Conservation (phyloP, 2,113 vertebrate species). For the Athene cunicularia region DNA sequence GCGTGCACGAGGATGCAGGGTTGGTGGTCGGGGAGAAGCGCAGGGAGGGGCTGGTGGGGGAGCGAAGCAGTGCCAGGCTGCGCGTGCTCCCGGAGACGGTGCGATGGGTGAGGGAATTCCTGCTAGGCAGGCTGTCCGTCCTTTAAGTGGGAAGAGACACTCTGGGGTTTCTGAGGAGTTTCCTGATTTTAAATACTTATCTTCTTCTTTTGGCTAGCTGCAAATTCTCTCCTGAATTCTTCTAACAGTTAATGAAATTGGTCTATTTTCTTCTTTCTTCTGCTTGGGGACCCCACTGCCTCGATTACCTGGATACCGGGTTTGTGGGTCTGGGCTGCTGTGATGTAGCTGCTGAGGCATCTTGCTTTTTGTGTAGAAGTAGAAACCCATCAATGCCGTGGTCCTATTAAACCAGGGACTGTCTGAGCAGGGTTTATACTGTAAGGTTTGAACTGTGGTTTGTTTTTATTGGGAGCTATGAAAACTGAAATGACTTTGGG, state of each 20-base stretch:
- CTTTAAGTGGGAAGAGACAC: not conserved
- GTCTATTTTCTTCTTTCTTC: constrained; percentile 30
- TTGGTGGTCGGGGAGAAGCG: not conserved
- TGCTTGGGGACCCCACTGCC: constrained; percentile 59
- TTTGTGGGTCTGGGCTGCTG: constrained; percentile 26
- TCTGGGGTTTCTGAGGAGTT: constrained; percentile 23
- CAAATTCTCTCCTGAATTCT: constrained; percentile 41
- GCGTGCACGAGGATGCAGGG: not conserved
- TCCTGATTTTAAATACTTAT: constrained; percentile 30
- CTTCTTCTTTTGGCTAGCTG: not conserved
- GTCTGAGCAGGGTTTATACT: constrained; percentile 24
- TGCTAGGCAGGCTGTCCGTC: not conserved
- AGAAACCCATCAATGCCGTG: constrained; percentile 10
- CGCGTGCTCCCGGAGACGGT: not conserved
- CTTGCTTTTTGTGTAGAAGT: constrained; percentile 24
- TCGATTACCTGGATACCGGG: constrained; percentile 69
- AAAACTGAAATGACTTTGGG: not conserved
- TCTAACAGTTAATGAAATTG: constrained; percentile 54
- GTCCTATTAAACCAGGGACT: constrained; percentile 13
- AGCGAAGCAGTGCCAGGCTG: not conserved
- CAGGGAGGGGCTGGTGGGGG: not conserved
- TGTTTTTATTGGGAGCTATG: not conserved
- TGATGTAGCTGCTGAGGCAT: constrained; percentile 45
- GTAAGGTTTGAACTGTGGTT: constrained; percentile 28
- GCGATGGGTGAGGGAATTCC: not conserved